These are phyloP conservation scores for Carettochelys insculpta DNA, from an alignment of 2,113 vertebrate genomes.

Conservation along the genomic window DNA sequence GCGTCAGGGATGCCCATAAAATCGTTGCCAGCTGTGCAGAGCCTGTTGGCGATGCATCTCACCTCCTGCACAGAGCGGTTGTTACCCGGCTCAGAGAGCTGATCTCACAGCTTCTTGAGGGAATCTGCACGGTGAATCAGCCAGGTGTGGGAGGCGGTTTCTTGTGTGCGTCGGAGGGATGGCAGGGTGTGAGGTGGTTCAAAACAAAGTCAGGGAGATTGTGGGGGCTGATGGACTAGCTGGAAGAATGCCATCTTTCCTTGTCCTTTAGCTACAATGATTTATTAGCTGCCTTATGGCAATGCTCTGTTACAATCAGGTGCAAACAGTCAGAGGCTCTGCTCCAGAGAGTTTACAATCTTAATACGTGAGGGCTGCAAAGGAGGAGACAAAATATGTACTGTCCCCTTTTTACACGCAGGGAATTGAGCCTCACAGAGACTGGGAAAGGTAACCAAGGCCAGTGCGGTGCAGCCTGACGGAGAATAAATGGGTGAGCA, in stretches of 20 bases:
- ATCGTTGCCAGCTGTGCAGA: background rate
- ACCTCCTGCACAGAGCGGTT: background rate
- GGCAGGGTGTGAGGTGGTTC: background rate
- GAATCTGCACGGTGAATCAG: slow-evolving; percentile 40
- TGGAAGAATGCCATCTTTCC: background rate
- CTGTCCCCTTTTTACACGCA: background rate
- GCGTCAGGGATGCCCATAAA: slow-evolving; percentile 30
- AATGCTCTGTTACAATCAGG: background rate
- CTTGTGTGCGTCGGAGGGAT: background rate
- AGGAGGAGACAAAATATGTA: background rate
- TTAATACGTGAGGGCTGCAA: background rate
- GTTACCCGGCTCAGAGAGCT: background rate
- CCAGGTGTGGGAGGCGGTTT: background rate
- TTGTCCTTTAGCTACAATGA: background rate
- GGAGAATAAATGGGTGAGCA: background rate
- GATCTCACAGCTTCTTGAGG: slow-evolving; percentile 40
- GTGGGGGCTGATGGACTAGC: background rate
- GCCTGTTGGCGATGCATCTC: background rate
- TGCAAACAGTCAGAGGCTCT: background rate
- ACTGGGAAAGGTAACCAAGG: background rate
- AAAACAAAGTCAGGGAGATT: background rate
- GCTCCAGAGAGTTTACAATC: background rate
- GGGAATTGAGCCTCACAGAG: background rate
- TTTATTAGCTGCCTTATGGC: background rate
- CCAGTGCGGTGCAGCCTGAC: background rate